These are phyloP conservation scores for Pitangus sulphuratus DNA, from an alignment of 2,797 vertebrate genomes.

Conservation along the genomic window DNA sequence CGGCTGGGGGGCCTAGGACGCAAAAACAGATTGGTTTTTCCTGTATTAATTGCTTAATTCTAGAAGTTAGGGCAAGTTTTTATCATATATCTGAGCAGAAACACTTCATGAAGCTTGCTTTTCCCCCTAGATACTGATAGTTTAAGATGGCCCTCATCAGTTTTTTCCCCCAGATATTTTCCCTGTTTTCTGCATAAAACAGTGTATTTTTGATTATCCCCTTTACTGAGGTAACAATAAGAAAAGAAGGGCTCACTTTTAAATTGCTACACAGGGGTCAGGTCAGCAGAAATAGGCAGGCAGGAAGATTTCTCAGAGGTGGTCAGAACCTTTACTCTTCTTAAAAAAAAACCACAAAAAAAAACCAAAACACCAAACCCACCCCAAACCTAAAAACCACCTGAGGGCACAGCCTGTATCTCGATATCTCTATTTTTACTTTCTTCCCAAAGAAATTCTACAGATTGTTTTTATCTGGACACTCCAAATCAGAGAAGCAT, in stretches of 20 bases:
- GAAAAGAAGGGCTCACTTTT: background rate
- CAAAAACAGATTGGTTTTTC: background rate
- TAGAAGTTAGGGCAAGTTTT: background rate
- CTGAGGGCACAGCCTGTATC: rapidly evolving
- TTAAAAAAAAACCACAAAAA: background rate
- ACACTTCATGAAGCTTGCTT: background rate
- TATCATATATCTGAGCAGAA: background rate
- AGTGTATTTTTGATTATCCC: background rate
- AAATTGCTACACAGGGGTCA: background rate
- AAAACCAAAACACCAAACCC: background rate
- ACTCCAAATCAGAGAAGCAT: background rate
- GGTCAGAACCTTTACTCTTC: background rate
- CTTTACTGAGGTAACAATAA: background rate
- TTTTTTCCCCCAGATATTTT: background rate
- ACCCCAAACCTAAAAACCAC: rapidly evolving
- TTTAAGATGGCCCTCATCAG: background rate
- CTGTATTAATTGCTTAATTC: background rate
- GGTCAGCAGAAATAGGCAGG: background rate
- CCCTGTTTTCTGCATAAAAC: background rate
- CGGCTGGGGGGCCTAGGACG: conserved; percentile 68
- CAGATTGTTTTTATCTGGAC: background rate
- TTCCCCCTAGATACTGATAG: rapidly evolving
- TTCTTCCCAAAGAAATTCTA: background rate
- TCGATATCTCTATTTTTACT: rapidly evolving
- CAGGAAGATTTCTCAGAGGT: background rate